These are phyloP conservation scores for Gorilla gorilla DNA, from an alignment of 2,113 vertebrate species.

Conservation along the genomic window DNA sequence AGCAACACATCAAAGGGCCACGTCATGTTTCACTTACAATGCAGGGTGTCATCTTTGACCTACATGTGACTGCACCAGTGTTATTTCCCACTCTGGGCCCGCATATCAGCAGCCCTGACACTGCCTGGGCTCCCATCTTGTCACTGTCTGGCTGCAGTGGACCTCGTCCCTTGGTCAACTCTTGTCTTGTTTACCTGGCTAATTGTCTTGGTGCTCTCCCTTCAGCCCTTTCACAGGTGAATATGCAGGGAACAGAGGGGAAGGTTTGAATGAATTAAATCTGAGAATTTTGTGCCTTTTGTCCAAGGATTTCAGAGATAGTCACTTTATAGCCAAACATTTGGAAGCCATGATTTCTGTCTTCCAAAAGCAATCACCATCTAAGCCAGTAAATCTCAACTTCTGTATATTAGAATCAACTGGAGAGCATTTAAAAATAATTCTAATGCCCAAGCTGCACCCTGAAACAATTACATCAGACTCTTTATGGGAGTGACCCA, in stretches of 20 bases:
- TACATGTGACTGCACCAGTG: not conserved
- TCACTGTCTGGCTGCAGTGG: rapidly evolving
- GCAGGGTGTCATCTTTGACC: not conserved
- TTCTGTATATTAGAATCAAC: not conserved
- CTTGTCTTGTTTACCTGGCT: not conserved
- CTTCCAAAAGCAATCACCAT: not conserved
- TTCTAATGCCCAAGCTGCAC: not conserved
- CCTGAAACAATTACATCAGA: not conserved
- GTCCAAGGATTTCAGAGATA: not conserved
- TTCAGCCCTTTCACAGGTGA: not conserved
- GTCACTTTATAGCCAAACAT: not conserved
- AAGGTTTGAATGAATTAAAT: not conserved
- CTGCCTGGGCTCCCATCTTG: not conserved
- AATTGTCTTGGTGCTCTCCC: not conserved
- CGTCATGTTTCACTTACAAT: not conserved
- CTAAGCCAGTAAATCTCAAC: not conserved
- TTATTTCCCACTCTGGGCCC: not conserved
- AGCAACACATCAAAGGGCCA: slow-evolving; percentile 26
- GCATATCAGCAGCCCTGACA: not conserved
- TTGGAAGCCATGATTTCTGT: not conserved
- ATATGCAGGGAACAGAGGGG: not conserved
- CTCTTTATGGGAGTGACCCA: not conserved
- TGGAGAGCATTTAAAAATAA: not conserved
- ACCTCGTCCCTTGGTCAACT: not conserved
- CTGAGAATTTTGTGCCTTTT: not conserved